Percentiles rank a stretch among this genome's conserved stretches.
phyloP scores from a whole-genome alignment of 2,888 invertebrate genomes.

The Epicampocera succincta region DNA sequence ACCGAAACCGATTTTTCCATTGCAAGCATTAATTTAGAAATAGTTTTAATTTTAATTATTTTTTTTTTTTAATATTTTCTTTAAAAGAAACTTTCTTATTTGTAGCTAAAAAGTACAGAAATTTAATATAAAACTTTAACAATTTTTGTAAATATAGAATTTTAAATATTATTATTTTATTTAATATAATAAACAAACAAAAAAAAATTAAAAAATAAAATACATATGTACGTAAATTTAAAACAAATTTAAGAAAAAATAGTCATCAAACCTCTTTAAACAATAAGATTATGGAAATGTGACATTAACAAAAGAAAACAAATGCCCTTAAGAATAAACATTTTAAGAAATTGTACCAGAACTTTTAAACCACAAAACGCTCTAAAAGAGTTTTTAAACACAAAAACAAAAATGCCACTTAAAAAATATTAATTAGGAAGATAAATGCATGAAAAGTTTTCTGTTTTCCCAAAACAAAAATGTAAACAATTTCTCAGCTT shows the following conservation, averaged over 20 bases:
- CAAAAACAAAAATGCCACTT: conserved; percentile 1
- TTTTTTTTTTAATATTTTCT: conserved; percentile 52
- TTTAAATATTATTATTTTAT: conserved; percentile 19
- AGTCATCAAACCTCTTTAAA: conserved; percentile 54
- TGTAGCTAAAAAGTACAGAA: conserved; percentile 17
- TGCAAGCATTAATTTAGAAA: conserved; percentile 32
- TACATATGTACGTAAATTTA: conserved; percentile 54
- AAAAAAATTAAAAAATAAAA: conserved; percentile 46
- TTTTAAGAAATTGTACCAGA: conserved; percentile 36
- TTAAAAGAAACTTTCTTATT: conserved; percentile 62
- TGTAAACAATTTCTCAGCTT: conserved; percentile 24
- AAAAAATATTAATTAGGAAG: not conserved
- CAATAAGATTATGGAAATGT: conserved; percentile 20
- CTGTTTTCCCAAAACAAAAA: conserved; percentile 69
- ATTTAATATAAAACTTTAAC: conserved; percentile 16
- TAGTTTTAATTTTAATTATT: conserved; percentile 18
- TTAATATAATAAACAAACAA: conserved; percentile 26
- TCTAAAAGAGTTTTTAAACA: conserved; percentile 21
- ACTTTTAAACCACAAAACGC: not conserved
- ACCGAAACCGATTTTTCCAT: conserved; percentile 20
- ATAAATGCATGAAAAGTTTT: conserved; percentile 37
- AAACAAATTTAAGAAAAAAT: conserved; percentile 53
- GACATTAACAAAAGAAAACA: conserved; percentile 57
- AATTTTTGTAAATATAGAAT: conserved; percentile 50
- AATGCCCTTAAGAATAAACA: conserved; percentile 9